Evolutionary conservation across 2,113 vertebrate species (phyloP).

Genomic region (Coryphaenoides rupestris): DNA sequence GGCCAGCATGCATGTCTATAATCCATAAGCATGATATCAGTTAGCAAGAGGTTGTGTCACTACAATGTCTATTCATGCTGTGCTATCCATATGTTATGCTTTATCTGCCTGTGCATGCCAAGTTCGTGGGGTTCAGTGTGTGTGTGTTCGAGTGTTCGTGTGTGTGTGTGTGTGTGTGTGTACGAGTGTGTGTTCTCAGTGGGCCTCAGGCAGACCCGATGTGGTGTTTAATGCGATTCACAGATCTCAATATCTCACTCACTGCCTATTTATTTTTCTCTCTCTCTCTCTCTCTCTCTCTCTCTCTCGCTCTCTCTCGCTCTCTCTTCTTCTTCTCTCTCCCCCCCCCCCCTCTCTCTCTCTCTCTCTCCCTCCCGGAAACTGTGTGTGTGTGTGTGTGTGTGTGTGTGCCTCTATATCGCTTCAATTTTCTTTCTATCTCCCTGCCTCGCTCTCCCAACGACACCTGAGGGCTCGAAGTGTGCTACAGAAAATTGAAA

Average conservation of each 20-base stretch:
- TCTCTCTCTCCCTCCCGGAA: too few species aligned
- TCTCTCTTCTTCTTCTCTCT: too few species aligned
- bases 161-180: background rate
- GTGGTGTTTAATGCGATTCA: background rate
- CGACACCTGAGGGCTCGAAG: background rate
- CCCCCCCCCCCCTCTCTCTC: too few species aligned
- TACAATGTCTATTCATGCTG: background rate
- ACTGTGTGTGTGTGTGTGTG: too few species aligned
- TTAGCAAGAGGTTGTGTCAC: background rate
- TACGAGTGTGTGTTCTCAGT: background rate
- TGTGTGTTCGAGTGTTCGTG: too few species aligned
- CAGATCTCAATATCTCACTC: background rate
- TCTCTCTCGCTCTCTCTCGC: too few species aligned
- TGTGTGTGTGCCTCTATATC: too few species aligned
- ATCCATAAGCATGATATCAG: background rate
- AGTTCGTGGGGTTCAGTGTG: background rate
- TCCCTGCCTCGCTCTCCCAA: slow-evolving; percentile 3
- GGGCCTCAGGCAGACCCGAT: background rate
- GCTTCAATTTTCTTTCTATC: too few species aligned
- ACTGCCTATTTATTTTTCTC: background rate
- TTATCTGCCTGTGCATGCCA: background rate
- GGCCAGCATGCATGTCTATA: background rate
- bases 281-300: slow-evolving; percentile 4
- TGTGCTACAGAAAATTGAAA: background rate
- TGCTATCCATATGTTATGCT: background rate